Conservation (phyloP, 2,888 invertebrate species). For the Habrosyne pyritoides region DNA sequence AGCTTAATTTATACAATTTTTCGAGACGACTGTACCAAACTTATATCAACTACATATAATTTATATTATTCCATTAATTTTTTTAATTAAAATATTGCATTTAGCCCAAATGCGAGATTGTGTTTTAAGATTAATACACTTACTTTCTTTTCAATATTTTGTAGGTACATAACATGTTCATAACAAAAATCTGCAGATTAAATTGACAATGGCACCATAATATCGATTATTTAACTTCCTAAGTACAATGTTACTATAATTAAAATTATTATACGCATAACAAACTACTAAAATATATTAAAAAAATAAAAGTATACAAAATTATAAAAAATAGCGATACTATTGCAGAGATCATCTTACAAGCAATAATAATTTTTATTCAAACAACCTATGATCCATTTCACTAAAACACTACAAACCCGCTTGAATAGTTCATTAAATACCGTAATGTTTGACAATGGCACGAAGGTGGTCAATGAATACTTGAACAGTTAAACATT, state of each 20-base stretch:
- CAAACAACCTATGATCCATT: background rate
- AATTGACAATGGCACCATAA: conserved; percentile 11
- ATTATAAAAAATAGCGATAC: conserved; percentile 2
- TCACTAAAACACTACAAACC: no score
- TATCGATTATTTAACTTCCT: conserved; percentile 5
- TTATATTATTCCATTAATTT: background rate
- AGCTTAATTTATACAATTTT: background rate
- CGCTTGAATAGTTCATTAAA: no score
- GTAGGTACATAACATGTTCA: no score
- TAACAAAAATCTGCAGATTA: conserved; percentile 6
- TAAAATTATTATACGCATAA: background rate
- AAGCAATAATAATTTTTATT: background rate
- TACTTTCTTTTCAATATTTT: no score
- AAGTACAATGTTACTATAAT: conserved; percentile 10
- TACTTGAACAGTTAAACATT: no score
- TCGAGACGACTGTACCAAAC: conserved; percentile 1
- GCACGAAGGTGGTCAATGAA: no score
- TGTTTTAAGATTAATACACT: background rate
- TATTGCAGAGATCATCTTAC: conserved; percentile 10
- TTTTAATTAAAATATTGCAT: background rate
- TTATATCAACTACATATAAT: background rate
- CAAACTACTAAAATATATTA: background rate
- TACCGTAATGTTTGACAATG: no score
- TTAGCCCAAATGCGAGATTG: background rate
- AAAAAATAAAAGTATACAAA: conserved; percentile 6